Base-by-base conservation (phyloP, 2,113 vertebrate genomes). In the Paracanthobrama guichenoti region DNA sequence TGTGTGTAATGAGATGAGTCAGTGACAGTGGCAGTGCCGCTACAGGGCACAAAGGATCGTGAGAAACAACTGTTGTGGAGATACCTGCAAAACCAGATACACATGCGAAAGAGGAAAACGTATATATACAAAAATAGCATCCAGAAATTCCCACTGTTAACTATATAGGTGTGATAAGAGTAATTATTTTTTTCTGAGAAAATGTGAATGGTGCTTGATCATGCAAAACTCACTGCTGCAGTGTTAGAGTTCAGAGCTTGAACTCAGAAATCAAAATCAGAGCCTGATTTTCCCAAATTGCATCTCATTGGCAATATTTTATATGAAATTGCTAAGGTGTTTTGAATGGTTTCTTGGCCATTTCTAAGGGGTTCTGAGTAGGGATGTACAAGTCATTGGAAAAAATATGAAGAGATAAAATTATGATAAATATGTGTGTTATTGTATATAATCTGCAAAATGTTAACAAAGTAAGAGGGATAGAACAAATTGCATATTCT, bases 51-150 rank as follows among this genome's bases (percentile, higher is more conserved):
- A 53, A 67, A 46, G 73, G 46, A 50, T 55, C 55, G n/a, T 75
- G 75, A 16, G 84, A 85, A 85, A 60, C n/a, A 4, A n/a, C 50
- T 28, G 44, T 50, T 78, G 42, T 48, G 50, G 69, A 57, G 10
- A 18, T 67, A 62, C 81, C 66, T 59, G 85, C 67, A 73, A 26
- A 86, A 86, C 85, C 76, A 69, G 81, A 69, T 59, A 28, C 28
- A 18, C 66, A 26, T 53, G 72, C 46, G 50, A n/a, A 69, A 24
- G 22, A 48, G 44, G 60, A 31, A 80, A 50, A 67, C 10, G 0
- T 31, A 6, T 39, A 39, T 39, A 39, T 31, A 44, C 24, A 80
- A 67, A 80, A 66, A 31, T 67, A 80, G 60, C 9, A 67, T 66
- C 60, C 44, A 80, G 26, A 80, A 35, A 50, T 46, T 67, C 42